Evolutionary conservation across 1,140 invertebrate species (phyloP).

Genomic region (Aphaenogaster floridana): DNA sequence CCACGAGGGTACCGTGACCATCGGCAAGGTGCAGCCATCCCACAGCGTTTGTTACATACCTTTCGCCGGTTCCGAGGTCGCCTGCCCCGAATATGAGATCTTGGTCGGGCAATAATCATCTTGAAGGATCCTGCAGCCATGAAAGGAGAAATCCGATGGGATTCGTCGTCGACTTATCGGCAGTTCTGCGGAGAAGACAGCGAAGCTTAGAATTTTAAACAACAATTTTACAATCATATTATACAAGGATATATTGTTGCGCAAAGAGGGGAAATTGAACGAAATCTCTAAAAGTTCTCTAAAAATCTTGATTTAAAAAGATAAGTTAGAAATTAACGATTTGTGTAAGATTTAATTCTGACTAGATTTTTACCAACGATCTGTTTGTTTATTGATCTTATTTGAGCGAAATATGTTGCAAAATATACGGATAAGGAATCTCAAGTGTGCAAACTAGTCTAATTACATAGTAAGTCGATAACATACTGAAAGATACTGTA

Average conservation of each 20-base stretch:
- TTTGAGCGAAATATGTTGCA: not conserved
- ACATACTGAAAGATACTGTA: constrained; percentile 10
- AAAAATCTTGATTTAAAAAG: not conserved
- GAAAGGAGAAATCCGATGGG: constrained; percentile 2
- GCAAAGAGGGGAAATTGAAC: not conserved
- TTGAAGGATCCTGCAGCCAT: not conserved
- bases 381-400: constrained; percentile 33
- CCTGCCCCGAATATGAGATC: constrained; percentile 92
- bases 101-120: constrained; percentile 84
- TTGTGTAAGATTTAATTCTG: not conserved
- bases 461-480: constrained; percentile 33
- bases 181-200: constrained; percentile 32
- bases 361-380: not conserved
- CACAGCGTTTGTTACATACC: constrained; percentile 92
- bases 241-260: not conserved
- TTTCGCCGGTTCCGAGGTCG: constrained; percentile 90
- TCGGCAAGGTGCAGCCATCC: constrained; percentile 92
- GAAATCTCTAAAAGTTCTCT: not conserved
- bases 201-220: not conserved
- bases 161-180: constrained; percentile 44
- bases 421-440: constrained; percentile 38
- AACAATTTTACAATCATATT: not conserved
- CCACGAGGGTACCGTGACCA: constrained; percentile 90
- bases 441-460: constrained; percentile 72
- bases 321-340: not conserved